Conservation (phyloP, 2,888 invertebrate genomes). For the Isotomurus palustris region DNA sequence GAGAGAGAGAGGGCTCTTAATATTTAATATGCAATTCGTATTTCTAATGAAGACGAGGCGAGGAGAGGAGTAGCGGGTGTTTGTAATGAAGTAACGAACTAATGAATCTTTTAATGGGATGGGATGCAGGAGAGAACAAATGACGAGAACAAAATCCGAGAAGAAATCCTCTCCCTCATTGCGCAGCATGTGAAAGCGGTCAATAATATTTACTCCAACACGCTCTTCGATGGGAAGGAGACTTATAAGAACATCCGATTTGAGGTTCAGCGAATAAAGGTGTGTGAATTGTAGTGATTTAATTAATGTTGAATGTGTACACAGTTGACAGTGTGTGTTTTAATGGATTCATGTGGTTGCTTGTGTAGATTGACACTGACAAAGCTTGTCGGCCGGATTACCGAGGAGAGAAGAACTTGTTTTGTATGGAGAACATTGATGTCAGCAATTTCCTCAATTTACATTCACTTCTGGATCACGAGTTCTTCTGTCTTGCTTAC, state of each 20-base stretch:
- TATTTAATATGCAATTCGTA: not conserved
- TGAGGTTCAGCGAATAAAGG: constrained; percentile 84
- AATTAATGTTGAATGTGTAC: not conserved
- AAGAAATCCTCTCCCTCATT: constrained; percentile 94
- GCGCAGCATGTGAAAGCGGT: constrained; percentile 98
- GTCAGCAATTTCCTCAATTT: constrained; percentile 98
- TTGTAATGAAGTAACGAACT: not conserved
- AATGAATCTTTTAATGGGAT: too few species aligned
- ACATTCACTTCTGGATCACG: constrained; percentile 94
- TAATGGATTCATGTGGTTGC: constrained; percentile 46
- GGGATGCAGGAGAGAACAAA: constrained; percentile 46
- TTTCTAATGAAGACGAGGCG: not conserved
- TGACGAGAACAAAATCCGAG: constrained; percentile 76
- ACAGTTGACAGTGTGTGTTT: not conserved
- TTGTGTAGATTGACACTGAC: constrained; percentile 83
- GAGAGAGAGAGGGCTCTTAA: constrained; percentile 25
- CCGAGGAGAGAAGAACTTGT: constrained; percentile 66
- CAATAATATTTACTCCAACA: constrained; percentile 93
- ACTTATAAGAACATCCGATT: constrained; percentile 85
- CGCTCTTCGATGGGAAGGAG: constrained; percentile 77
- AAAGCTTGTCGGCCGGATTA: constrained; percentile 65
- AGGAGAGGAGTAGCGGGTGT: not conserved
- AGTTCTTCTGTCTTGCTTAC: constrained; percentile 98
- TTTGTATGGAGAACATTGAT: constrained; percentile 95
- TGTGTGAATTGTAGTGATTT: constrained; percentile 47